These are phyloP conservation scores for Emmelina monodactyla DNA, from an alignment of 2,888 invertebrate genomes.

Conservation along the genomic window DNA sequence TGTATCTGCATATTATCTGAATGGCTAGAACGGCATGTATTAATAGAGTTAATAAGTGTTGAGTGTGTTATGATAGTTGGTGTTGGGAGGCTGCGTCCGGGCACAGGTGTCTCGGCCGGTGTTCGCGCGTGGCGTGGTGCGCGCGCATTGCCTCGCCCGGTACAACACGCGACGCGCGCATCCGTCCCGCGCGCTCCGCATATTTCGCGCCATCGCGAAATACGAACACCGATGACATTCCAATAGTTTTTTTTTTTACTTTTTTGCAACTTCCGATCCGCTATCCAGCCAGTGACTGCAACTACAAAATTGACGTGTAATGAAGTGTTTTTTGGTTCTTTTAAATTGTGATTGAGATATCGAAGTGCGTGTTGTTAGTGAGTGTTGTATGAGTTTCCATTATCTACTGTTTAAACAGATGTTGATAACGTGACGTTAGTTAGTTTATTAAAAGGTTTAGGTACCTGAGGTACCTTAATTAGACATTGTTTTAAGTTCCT, in stretches of 20 bases:
- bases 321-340: background rate
- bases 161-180: constrained; percentile 53
- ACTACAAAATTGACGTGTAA: background rate
- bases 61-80: no score
- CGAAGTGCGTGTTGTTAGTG: no score
- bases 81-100: constrained; percentile 9
- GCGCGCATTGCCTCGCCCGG: constrained; percentile 41
- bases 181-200: constrained; percentile 35
- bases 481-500: no score
- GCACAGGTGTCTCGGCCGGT: constrained; percentile 36
- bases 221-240: constrained; percentile 14
- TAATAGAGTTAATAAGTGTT: no score
- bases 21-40: no score
- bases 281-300: no score
- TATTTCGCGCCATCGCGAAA: constrained; percentile 30
- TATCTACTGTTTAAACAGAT: constrained; percentile 9
- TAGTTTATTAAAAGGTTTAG: background rate
- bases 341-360: no score
- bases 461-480: no score
- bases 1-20: no score
- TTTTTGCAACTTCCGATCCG: background rate
- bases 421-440: constrained; percentile 1
- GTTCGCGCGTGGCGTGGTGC: constrained; percentile 28
- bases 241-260: constrained; percentile 9
- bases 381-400: constrained; percentile 9